Conservation (phyloP, 1,140 invertebrate species). For the Drosophila triauraria region DNA sequence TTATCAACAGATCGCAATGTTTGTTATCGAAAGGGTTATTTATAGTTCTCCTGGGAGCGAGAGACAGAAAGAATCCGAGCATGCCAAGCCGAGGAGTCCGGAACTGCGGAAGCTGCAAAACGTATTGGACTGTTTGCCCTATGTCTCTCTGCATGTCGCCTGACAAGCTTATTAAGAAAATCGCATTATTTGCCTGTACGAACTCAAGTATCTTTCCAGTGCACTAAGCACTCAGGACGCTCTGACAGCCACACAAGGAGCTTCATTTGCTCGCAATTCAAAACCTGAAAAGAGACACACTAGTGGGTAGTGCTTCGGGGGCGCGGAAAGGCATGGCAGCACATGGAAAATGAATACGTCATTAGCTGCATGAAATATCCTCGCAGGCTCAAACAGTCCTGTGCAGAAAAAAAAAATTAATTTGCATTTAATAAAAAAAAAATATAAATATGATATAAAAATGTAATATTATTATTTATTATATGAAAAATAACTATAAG, state of each 20-base stretch:
- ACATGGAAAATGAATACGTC: constrained; percentile 74
- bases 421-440: neutral
- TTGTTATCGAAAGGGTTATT: constrained; percentile 83
- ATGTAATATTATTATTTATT: neutral
- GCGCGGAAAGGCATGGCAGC: constrained; percentile 11
- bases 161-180: constrained; percentile 72
- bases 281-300: constrained; percentile 48
- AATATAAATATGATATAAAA: too few species aligned
- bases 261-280: constrained; percentile 76
- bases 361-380: constrained; percentile 79
- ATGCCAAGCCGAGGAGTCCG: neutral
- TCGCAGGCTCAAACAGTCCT: constrained; percentile 25
- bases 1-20: constrained; percentile 83
- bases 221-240: constrained; percentile 56
- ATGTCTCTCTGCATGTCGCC: constrained; percentile 20
- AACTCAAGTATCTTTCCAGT: constrained; percentile 69
- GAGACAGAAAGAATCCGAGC: constrained; percentile 18
- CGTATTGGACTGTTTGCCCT: constrained; percentile 15
- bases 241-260: constrained; percentile 61
- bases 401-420: constrained; percentile 12
- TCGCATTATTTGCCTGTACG: constrained; percentile 74
- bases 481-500: neutral
- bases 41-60: constrained; percentile 73
- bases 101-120: constrained; percentile 35
- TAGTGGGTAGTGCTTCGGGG: neutral